Percentiles rank a stretch among this genome's conserved stretches.
phyloP scores from a whole-genome alignment of 2,113 vertebrate genomes.

The Neoarius graeffei region DNA sequence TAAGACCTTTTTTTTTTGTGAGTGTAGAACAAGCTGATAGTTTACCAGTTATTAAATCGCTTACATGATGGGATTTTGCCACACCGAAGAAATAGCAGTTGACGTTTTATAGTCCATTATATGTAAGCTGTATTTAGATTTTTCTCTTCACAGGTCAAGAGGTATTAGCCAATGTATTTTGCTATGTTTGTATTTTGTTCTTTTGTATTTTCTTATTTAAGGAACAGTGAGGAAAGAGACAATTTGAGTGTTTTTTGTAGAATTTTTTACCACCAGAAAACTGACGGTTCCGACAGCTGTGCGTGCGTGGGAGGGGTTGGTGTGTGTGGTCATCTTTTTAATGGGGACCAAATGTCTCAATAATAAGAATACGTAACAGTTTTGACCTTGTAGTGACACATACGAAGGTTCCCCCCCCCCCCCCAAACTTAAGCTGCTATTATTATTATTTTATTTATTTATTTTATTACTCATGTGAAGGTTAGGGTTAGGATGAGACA shows the following conservation, averaged over 20 bases:
- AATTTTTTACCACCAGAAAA: constrained; percentile 12
- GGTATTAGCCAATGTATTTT: not conserved
- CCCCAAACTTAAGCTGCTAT: not conserved
- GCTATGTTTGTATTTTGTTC: not conserved
- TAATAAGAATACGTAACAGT: not conserved
- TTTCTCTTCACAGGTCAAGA: constrained; percentile 21
- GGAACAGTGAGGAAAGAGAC: not conserved
- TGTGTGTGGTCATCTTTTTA: not conserved
- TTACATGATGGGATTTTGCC: not conserved
- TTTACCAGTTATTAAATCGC: not conserved
- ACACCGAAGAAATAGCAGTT: not conserved
- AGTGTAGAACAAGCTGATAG: not conserved
- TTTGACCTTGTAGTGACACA: not conserved
- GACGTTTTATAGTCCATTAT: constrained; percentile 5
- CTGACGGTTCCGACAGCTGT: constrained; percentile 21
- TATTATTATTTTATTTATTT: no score
- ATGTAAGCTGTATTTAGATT: constrained; percentile 7
- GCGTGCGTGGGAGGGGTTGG: not conserved
- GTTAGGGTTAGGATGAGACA: not conserved
- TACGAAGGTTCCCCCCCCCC: no score
- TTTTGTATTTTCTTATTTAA: not conserved
- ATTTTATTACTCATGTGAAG: not conserved
- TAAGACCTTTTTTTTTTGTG: not conserved
- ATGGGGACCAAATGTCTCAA: not conserved
- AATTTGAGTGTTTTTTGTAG: not conserved